Conservation (phyloP, 2,113 vertebrate species). For the Oreocharis arfaki region DNA sequence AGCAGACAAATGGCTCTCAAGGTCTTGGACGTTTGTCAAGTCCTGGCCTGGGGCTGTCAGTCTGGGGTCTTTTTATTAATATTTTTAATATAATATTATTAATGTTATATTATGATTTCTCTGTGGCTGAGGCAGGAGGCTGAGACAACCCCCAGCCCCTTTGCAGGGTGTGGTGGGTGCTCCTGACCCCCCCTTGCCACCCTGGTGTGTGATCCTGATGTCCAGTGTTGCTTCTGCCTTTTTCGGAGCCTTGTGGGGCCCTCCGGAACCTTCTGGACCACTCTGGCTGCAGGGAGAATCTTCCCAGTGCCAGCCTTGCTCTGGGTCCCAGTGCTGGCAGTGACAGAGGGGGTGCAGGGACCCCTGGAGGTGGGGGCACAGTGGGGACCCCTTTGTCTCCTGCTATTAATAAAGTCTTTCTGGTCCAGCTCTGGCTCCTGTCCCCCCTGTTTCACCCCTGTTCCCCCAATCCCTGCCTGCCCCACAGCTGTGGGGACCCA, state of each 20-base stretch:
- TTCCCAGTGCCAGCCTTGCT: not conserved
- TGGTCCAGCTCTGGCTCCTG: not conserved
- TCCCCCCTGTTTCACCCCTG: rapidly evolving
- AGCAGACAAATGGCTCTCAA: not conserved
- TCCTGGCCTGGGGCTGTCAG: not conserved
- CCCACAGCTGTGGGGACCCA: not conserved
- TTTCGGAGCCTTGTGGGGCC: rapidly evolving
- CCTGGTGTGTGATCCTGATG: rapidly evolving
- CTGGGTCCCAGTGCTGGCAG: not conserved
- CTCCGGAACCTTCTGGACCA: not conserved
- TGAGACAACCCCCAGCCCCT: not conserved
- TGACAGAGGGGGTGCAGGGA: not conserved
- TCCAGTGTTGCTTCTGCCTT: not conserved
- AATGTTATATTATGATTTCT: not conserved
- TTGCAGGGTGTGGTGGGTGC: not conserved
- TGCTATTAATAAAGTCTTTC: not conserved
- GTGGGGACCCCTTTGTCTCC: not conserved
- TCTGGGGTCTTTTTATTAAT: not conserved
- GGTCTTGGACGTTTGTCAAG: not conserved
- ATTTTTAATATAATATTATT: not conserved
- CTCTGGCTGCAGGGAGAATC: not conserved
- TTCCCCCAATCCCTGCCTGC: not conserved
- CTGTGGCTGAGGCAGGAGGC: not conserved
- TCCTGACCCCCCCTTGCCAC: not conserved
- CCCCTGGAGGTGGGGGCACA: rapidly evolving